phyloP scores from a whole-genome alignment of 1,140 invertebrate genomes.

The Ptiloglossa arizonensis region DNA sequence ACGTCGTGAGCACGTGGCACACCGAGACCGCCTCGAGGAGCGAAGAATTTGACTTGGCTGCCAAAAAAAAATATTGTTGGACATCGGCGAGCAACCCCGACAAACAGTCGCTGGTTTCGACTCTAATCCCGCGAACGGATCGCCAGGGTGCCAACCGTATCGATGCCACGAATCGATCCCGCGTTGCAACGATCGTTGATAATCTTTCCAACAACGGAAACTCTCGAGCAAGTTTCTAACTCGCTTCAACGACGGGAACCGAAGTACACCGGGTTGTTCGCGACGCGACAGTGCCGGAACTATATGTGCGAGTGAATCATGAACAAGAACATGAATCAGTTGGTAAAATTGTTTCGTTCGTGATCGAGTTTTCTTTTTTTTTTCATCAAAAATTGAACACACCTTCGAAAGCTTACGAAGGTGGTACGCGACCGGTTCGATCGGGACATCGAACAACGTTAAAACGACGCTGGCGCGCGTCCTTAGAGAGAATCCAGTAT shows the following conservation, averaged over 20 bases:
- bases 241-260: too few species aligned
- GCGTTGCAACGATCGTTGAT: neutral
- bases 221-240: too few species aligned
- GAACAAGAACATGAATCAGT: neutral
- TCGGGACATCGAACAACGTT: neutral
- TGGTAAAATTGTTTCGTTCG: neutral
- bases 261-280: neutral
- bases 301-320: constrained; percentile 30
- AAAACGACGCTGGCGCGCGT: too few species aligned
- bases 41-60: constrained; percentile 68
- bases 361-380: too few species aligned
- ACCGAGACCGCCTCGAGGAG: constrained; percentile 66
- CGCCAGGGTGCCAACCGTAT: constrained; percentile 16
- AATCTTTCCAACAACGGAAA: too few species aligned
- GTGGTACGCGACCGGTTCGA: neutral
- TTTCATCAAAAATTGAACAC: too few species aligned
- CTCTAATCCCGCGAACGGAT: constrained; percentile 63
- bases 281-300: constrained; percentile 9
- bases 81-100: constrained; percentile 60
- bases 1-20: constrained; percentile 72
- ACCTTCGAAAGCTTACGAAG: too few species aligned
- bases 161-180: constrained; percentile 10
- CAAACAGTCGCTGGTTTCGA: constrained; percentile 61
- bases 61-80: constrained; percentile 70
- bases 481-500: constrained; percentile 58